Percentiles rank a stretch among this genome's conserved stretches.
Conservation (phyloP, 2,797 vertebrate genomes). For the Mastacembelus armatus region DNA sequence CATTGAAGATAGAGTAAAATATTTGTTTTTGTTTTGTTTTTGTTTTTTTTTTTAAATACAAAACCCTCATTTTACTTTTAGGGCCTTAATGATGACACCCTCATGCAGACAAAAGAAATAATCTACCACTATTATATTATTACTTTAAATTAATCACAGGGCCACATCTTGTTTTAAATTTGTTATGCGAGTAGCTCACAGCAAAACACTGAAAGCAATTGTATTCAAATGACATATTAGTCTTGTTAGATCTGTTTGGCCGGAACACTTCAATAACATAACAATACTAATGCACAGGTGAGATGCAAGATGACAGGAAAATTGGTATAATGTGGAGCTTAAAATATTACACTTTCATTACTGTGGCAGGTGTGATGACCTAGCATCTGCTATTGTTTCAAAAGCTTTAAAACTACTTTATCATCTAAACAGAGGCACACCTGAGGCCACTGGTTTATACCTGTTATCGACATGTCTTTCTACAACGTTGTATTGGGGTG, state of each 20-base stretch:
- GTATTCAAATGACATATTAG: conserved; percentile 47
- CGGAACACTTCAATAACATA: conserved; percentile 44
- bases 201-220: conserved; percentile 50
- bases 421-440: conserved; percentile 32
- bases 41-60: conserved; percentile 5
- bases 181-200: conserved; percentile 40
- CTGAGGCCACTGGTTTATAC: conserved; percentile 35
- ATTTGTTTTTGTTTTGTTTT: too few relatives aligned
- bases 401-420: conserved; percentile 11
- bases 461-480: neutral
- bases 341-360: conserved; percentile 54
- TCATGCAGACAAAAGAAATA: conserved; percentile 6
- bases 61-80: neutral
- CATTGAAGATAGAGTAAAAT: too few relatives aligned
- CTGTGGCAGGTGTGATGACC: conserved; percentile 30
- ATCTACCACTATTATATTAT: conserved; percentile 34
- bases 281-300: conserved; percentile 40
- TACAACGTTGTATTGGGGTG: neutral
- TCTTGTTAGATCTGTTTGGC: conserved; percentile 52
- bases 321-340: conserved; percentile 38
- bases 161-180: conserved; percentile 31
- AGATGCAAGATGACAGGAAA: conserved; percentile 46
- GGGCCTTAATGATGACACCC: conserved; percentile 9
- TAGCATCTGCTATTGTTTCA: conserved; percentile 37
- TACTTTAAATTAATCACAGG: conserved; percentile 32